Conservation (phyloP, 2,888 invertebrate genomes). For the Dryomyza anilis region DNA sequence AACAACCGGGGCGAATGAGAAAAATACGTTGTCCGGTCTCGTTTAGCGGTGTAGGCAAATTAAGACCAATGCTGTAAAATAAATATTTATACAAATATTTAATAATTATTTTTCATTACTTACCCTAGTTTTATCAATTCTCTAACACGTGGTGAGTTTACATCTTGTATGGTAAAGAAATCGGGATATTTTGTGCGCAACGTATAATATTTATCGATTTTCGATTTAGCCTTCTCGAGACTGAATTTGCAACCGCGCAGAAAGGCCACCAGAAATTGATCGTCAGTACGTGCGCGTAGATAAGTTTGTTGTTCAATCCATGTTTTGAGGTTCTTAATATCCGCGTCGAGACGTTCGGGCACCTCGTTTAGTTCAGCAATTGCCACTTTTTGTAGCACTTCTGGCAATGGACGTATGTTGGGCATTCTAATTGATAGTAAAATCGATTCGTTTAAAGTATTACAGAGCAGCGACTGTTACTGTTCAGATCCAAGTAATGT, state of each 20-base stretch:
- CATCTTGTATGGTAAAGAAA: conserved; percentile 53
- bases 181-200: conserved; percentile 65
- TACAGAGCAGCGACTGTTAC: background rate
- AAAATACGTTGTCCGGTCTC: conserved; percentile 63
- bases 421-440: conserved; percentile 29
- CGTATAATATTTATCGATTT: conserved; percentile 67
- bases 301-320: conserved; percentile 65
- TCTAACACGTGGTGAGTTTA: background rate
- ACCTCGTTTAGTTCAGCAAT: conserved; percentile 62
- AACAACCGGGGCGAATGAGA: conserved; percentile 62
- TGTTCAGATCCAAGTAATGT: no score
- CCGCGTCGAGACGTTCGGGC: conserved; percentile 50
- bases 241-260: conserved; percentile 66
- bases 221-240: conserved; percentile 64
- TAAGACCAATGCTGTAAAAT: conserved; percentile 33
- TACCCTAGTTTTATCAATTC: conserved; percentile 45
- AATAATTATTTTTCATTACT: no score
- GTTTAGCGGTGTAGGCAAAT: conserved; percentile 50
- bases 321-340: conserved; percentile 58
- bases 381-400: conserved; percentile 53
- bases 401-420: conserved; percentile 45
- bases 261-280: conserved; percentile 64
- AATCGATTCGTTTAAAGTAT: background rate
- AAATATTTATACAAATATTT: background rate
- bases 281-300: conserved; percentile 54